Evolutionary conservation across 37 sponge, comb jelly and placozoan genomes (phyloP).

Genomic region (Cliona cf. orientalis): DNA sequence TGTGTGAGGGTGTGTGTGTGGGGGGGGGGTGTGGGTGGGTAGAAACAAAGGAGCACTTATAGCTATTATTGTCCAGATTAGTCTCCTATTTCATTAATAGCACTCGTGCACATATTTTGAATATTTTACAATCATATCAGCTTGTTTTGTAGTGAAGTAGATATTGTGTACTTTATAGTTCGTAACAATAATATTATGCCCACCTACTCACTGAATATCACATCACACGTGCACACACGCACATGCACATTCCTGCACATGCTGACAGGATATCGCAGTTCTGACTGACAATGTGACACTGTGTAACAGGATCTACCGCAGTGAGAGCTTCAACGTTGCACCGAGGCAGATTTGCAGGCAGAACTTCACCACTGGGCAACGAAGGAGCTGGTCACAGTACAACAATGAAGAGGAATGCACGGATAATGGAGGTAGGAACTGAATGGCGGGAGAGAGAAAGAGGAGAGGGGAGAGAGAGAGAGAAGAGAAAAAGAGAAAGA

Average conservation of each 20-base stretch:
- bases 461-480: not conserved
- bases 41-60: too few species aligned
- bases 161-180: too few species aligned
- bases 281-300: constrained; percentile 72
- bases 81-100: too few species aligned
- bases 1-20: too few species aligned
- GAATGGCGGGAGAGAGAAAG: not conserved
- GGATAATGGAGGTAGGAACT: constrained; percentile 30
- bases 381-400: constrained; percentile 42
- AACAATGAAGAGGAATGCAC: constrained; percentile 83
- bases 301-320: constrained; percentile 66
- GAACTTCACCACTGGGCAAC: not conserved
- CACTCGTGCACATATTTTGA: not conserved
- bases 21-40: too few species aligned
- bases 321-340: constrained; percentile 87
- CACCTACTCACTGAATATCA: too few species aligned
- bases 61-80: too few species aligned
- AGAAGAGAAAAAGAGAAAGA: not conserved
- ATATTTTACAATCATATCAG: not conserved
- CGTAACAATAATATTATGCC: too few species aligned
- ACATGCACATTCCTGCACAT: not conserved
- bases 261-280: constrained; percentile 84
- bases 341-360: constrained; percentile 78
- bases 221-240: not conserved
- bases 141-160: too few species aligned